Evolutionary conservation across 2,797 vertebrate genomes (phyloP), one percentile per base, ranked within the genome.

Genomic region (Lacerta bilineata): DNA sequence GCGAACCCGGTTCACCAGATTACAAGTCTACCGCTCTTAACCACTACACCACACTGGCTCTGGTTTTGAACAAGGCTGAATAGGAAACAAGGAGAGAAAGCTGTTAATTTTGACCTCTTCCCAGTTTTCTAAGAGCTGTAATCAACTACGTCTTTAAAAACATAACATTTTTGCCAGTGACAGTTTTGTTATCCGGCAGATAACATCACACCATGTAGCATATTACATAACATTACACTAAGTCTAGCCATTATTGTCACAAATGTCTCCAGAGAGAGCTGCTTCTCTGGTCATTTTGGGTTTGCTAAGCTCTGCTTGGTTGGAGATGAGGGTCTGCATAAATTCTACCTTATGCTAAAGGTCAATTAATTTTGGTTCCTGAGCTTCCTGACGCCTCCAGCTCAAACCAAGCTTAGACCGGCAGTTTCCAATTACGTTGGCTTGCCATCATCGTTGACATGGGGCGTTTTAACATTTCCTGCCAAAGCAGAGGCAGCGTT

Each of bases 221-320:
- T 69, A 69, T 69, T 69, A 29, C 11, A n/a, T 23, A 64, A 64
- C 20, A 64, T 64, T 64, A 64, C 29, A 69, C n/a, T n/a, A 69
- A 69, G 27, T 69, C 68, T 29, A n/a, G 68, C 29, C 68, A 29
- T 69, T 43, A 29, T 79, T 46, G 41, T n/a, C 8, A 29, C 27
- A 33, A 79, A 18, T 11, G 23, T 61, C 59, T 50, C 33, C 25
- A 77, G 76, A 7, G 76, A 50, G 20, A 78, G n/a, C 43, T 23
- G 20, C 7, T 78, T 78, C 43, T 13, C 43, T 39, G 23, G 79
- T 39, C 11, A 86, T n/a, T 91, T 90, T 83, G 91, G 13, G 78
- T 83, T 77, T 89, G 90, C 92, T 90, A 93, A 91, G 86, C 59
- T 84, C 83, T 93, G 90, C 83, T 87, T 76, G 46, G 25, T 69